Percentiles rank a stretch among this genome's conserved stretches.
Evolutionary conservation across 2,797 vertebrate species (phyloP).

Genomic region (Cephalopachus bancanus): DNA sequence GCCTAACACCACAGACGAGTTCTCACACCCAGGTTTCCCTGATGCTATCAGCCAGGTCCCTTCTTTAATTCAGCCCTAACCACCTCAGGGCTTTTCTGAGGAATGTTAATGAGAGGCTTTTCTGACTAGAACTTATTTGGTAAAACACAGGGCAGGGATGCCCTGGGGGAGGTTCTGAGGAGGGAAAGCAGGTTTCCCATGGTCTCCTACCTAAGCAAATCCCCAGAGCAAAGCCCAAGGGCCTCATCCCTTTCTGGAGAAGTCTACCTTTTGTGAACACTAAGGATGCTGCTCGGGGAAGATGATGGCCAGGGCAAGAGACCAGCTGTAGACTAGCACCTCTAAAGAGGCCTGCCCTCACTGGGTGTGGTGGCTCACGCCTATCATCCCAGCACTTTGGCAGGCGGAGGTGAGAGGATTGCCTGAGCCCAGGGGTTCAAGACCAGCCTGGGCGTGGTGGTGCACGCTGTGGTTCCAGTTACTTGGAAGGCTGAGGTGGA

Average conservation of each 20-base stretch:
- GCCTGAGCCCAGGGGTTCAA: too few species aligned
- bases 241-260: fast-evolving
- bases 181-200: constrained; percentile 72
- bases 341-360: background rate
- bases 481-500: too few species aligned
- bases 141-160: constrained; percentile 72
- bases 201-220: background rate
- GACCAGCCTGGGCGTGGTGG: too few species aligned
- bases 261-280: background rate
- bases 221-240: background rate
- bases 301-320: background rate
- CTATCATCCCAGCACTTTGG: too few species aligned
- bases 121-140: constrained; percentile 71
- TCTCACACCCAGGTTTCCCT: background rate
- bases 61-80: constrained; percentile 47
- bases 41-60: background rate
- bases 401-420: too few species aligned
- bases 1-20: background rate
- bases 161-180: constrained; percentile 77
- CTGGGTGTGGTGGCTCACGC: background rate
- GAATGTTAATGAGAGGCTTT: constrained; percentile 86
- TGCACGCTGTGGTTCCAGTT: too few species aligned
- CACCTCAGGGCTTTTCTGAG: constrained; percentile 69
- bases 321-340: background rate
- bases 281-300: background rate